A percentile compares a stretch with the other conserved stretches of the same genome.
Conservation (phyloP, 2,888 invertebrate species). For the Panorpa germanica region DNA sequence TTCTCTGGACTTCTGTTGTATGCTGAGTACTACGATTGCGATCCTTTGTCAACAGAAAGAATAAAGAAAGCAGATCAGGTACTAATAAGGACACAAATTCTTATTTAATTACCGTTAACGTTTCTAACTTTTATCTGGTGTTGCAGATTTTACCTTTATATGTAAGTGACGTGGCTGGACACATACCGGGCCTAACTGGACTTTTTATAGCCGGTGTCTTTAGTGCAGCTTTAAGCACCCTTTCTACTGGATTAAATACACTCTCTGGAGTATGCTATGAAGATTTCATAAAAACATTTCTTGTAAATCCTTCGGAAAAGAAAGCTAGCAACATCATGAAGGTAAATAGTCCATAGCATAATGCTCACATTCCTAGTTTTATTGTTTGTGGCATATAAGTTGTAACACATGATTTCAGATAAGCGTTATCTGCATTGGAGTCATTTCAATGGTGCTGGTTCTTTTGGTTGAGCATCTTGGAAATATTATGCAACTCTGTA, state of each 20-base stretch:
- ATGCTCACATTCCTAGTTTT: slow-evolving; percentile 56
- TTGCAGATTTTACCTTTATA: slow-evolving; percentile 59
- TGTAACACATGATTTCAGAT: too few relatives aligned
- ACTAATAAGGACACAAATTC: too few relatives aligned
- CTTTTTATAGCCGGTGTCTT: slow-evolving; percentile 80
- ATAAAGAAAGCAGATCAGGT: slow-evolving; percentile 14
- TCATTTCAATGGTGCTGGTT: slow-evolving; percentile 43
- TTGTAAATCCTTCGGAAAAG: slow-evolving; percentile 31
- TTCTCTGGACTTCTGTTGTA: slow-evolving; percentile 25
- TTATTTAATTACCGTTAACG: too few relatives aligned
- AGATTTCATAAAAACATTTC: slow-evolving; percentile 48
- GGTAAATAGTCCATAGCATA: slow-evolving; percentile 30
- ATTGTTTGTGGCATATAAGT: too few relatives aligned
- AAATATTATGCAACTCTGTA: slow-evolving; percentile 43
- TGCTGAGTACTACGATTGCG: slow-evolving; percentile 26
- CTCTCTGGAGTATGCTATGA: slow-evolving; percentile 58
- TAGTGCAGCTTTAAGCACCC: slow-evolving; percentile 68
- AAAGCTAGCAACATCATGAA: slow-evolving; percentile 20
- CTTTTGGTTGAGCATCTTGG: slow-evolving; percentile 61
- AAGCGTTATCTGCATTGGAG: slow-evolving; percentile 45
- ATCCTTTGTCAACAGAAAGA: slow-evolving; percentile 22
- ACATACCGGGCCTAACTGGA: slow-evolving; percentile 65
- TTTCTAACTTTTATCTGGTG: too few relatives aligned
- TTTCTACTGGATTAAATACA: slow-evolving; percentile 60
- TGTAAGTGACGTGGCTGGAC: slow-evolving; percentile 65